phyloP scores from a whole-genome alignment of 2,797 vertebrate species.

The Podarcis lilfordi region DNA sequence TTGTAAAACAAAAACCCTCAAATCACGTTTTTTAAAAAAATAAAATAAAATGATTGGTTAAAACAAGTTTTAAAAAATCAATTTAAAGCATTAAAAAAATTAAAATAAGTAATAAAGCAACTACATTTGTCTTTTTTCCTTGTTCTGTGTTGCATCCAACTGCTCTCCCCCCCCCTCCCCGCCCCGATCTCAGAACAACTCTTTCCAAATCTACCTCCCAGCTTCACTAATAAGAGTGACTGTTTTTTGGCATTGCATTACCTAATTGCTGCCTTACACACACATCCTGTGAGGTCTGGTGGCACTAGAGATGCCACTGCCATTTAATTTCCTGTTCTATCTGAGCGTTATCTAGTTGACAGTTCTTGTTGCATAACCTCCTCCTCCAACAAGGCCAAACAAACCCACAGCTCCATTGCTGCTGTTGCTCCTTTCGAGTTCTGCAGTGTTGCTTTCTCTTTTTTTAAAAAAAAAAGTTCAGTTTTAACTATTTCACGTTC shows the following conservation, averaged over 20 bases:
- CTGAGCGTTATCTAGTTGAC: neutral
- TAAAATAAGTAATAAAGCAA: too few relatives aligned
- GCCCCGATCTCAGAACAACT: too few relatives aligned
- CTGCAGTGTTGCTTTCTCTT: too few relatives aligned
- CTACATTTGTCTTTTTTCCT: neutral
- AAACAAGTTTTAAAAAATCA: too few relatives aligned
- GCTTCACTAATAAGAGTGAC: neutral
- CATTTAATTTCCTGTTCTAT: neutral
- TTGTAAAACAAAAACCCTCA: too few relatives aligned
- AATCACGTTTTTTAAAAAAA: too few relatives aligned
- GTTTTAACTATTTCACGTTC: neutral
- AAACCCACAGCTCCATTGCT: neutral
- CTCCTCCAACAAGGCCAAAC: neutral
- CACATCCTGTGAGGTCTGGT: neutral
- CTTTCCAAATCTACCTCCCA: neutral
- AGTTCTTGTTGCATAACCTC: neutral
- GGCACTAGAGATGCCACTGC: neutral
- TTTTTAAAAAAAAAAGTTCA: neutral
- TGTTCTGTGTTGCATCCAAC: neutral
- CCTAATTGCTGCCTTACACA: neutral
- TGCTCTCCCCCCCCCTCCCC: neutral
- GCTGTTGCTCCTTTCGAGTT: neutral
- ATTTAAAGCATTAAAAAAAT: too few relatives aligned
- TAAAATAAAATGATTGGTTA: too few relatives aligned
- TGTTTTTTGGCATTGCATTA: neutral